phyloP scores from a whole-genome alignment of 2,113 vertebrate genomes.

The Callocephalon fimbriatum region DNA sequence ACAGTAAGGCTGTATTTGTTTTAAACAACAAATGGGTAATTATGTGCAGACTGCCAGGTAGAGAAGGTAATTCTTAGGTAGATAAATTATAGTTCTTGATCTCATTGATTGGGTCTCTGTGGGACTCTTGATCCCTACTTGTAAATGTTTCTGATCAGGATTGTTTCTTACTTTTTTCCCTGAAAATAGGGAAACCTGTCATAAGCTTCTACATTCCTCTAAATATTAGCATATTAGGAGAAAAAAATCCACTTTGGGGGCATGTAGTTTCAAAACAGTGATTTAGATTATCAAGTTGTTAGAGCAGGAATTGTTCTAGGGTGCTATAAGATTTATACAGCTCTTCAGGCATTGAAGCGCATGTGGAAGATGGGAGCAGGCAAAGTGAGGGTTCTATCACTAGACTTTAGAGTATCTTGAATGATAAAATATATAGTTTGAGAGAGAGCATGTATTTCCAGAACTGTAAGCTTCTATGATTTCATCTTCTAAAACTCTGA shows the following conservation, averaged over 20 bases:
- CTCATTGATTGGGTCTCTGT: background rate
- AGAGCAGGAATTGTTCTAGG: background rate
- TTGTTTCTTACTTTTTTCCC: background rate
- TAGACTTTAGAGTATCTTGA: background rate
- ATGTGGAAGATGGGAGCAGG: background rate
- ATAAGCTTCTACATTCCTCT: background rate
- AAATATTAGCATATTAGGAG: background rate
- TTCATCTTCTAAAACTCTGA: background rate
- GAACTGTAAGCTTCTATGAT: background rate
- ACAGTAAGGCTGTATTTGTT: slow-evolving; percentile 45
- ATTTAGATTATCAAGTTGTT: background rate
- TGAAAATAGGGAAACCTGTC: background rate
- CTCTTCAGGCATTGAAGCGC: background rate
- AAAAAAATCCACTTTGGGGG: background rate
- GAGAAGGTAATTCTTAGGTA: background rate
- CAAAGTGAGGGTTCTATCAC: background rate
- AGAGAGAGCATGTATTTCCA: background rate
- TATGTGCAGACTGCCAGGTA: background rate
- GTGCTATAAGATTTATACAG: background rate
- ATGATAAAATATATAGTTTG: background rate
- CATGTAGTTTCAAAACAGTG: background rate
- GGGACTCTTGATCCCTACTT: slow-evolving; percentile 25
- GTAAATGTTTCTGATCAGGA: background rate
- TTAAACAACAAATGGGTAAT: slow-evolving; percentile 41
- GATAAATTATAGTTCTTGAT: slow-evolving; percentile 25